A percentile compares a stretch with the other conserved stretches of the same genome.
These are phyloP conservation scores for Zaprionus inermis DNA, from an alignment of 1,140 invertebrate genomes.

Conservation along the genomic window DNA sequence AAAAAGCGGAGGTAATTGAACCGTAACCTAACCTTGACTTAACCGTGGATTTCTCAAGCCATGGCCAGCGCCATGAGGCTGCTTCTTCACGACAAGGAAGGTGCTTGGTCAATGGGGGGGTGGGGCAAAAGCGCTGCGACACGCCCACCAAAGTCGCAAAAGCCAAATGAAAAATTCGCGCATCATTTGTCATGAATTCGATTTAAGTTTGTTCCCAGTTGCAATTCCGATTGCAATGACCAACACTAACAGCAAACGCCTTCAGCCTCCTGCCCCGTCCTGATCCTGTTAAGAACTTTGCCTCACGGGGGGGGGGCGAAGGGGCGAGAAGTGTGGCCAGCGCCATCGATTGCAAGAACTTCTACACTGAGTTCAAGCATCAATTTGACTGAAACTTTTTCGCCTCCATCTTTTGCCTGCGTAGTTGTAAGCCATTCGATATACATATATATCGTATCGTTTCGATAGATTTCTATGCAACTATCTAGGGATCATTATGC, in stretches of 20 bases:
- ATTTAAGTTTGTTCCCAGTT: conserved; percentile 67
- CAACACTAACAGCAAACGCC: background rate
- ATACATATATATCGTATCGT: background rate
- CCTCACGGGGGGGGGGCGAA: conserved; percentile 2
- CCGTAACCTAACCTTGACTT: conserved; percentile 71
- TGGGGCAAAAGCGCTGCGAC: too few relatives aligned
- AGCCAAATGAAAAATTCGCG: conserved; percentile 64
- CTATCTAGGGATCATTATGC: too few relatives aligned
- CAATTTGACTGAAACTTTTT: background rate
- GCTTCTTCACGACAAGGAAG: background rate
- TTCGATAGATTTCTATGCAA: too few relatives aligned
- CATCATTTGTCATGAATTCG: conserved; percentile 80
- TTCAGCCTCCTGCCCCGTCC: background rate
- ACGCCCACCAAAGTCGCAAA: background rate
- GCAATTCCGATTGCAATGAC: conserved; percentile 34
- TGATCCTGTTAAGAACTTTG: conserved; percentile 27
- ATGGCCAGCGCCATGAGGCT: conserved; percentile 15
- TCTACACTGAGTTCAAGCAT: conserved; percentile 1
- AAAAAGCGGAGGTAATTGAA: conserved; percentile 65
- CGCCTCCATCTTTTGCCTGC: background rate
- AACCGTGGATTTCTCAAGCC: conserved; percentile 45
- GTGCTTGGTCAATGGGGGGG: too few relatives aligned
- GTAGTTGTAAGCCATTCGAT: background rate
- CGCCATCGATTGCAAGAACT: background rate
- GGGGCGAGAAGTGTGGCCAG: too few relatives aligned